Percentiles rank a stretch among this genome's conserved stretches.
These are phyloP conservation scores for Tribolium castaneum DNA, from an alignment of 1,140 invertebrate species.

Conservation along the genomic window DNA sequence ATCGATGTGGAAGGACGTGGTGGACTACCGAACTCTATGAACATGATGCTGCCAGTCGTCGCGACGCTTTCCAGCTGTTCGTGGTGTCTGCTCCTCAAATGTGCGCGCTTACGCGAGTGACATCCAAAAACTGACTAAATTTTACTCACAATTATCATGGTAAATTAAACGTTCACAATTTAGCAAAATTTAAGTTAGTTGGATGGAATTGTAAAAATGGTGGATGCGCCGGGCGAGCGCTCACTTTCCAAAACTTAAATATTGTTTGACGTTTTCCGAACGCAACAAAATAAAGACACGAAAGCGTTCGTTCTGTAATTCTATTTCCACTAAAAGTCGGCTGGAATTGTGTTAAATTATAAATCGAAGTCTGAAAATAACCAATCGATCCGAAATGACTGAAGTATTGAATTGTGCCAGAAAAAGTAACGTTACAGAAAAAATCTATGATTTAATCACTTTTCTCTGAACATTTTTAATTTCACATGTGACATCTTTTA, in stretches of 20 bases:
- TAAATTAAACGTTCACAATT: background rate
- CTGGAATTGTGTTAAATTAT: slow-evolving; percentile 3
- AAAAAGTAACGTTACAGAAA: background rate
- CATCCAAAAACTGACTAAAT: slow-evolving; percentile 9
- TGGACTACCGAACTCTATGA: slow-evolving; percentile 46
- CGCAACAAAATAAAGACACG: too few relatives aligned
- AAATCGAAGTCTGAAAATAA: slow-evolving; percentile 5
- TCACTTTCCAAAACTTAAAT: background rate
- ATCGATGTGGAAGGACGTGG: slow-evolving; percentile 45
- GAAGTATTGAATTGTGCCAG: background rate
- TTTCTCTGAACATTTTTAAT: background rate
- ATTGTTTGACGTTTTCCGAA: background rate
- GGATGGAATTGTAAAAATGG: background rate
- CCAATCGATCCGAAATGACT: background rate
- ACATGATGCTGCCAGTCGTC: slow-evolving; percentile 44
- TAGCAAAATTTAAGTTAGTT: background rate
- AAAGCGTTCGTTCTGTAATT: background rate
- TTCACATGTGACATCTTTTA: background rate
- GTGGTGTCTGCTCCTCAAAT: background rate
- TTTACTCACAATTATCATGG: background rate
- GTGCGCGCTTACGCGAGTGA: slow-evolving; percentile 14
- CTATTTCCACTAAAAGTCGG: background rate
- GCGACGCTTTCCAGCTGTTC: slow-evolving; percentile 41
- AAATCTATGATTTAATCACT: background rate
- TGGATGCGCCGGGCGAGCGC: slow-evolving; percentile 10